Evolutionary conservation across 2,113 vertebrate genomes (phyloP).

Genomic region (Grammomys surdaster): DNA sequence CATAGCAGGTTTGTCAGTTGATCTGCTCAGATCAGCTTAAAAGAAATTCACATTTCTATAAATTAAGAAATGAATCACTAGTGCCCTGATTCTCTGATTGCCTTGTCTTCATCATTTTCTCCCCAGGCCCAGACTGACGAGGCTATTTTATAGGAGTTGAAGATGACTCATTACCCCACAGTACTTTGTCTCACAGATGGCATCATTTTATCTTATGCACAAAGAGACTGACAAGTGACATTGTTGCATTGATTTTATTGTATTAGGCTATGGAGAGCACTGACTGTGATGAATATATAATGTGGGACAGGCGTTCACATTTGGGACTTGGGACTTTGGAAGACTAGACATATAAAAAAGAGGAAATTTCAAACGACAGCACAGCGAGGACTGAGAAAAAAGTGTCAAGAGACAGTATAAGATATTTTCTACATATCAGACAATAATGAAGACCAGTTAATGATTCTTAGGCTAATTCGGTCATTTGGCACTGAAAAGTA

Average conservation of each 20-base stretch:
- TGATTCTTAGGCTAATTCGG: conserved; percentile 64
- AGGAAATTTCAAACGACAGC: neutral
- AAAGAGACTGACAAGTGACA: conserved; percentile 79
- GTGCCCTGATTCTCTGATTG: conserved; percentile 74
- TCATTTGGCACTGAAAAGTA: conserved; percentile 39
- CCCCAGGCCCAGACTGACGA: conserved; percentile 71
- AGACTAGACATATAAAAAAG: conserved; percentile 42
- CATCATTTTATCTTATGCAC: conserved; percentile 77
- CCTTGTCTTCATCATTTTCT: conserved; percentile 74
- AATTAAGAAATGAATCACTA: conserved; percentile 76
- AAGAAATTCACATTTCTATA: conserved; percentile 59
- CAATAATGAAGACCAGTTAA: conserved; percentile 17
- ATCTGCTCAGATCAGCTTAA: conserved; percentile 36
- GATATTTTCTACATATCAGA: conserved; percentile 57
- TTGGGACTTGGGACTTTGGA: conserved; percentile 11
- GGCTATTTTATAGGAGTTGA: conserved; percentile 67
- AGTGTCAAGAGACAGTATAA: neutral
- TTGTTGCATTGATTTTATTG: conserved; percentile 72
- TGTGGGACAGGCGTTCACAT: conserved; percentile 40
- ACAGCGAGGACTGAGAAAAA: neutral
- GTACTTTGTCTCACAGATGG: conserved; percentile 80
- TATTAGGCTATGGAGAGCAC: conserved; percentile 52
- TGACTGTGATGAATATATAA: conserved; percentile 69
- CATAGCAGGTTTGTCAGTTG: conserved; percentile 73
- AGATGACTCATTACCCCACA: conserved; percentile 77